Conservation (phyloP, 2,888 invertebrate genomes). For the Melieria omissa region DNA sequence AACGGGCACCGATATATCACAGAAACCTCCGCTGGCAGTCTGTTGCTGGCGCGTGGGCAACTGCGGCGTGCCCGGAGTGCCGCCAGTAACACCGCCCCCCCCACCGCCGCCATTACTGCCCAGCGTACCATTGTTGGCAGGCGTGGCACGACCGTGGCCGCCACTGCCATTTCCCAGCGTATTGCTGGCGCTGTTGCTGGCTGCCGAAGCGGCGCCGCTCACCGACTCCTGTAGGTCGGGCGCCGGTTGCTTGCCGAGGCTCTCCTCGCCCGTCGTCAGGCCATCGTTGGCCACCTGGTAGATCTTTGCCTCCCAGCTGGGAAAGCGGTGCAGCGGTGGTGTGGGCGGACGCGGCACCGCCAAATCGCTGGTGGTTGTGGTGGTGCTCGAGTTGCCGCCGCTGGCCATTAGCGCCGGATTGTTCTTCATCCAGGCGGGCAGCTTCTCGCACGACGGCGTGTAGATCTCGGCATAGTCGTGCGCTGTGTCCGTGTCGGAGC, state of each 20-base stretch:
- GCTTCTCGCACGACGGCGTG: constrained; percentile 85
- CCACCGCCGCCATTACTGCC: constrained; percentile 54
- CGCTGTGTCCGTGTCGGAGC: constrained; percentile 73
- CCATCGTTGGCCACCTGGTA: constrained; percentile 84
- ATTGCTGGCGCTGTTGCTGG: constrained; percentile 46
- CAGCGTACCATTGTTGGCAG: constrained; percentile 39
- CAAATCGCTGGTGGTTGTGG: constrained; percentile 62
- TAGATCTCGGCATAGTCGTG: constrained; percentile 96
- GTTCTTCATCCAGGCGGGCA: constrained; percentile 71
- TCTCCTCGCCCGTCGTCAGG: constrained; percentile 57
- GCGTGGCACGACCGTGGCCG: constrained; percentile 47
- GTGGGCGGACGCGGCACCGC: constrained; percentile 78
- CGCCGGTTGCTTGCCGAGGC: constrained; percentile 39
- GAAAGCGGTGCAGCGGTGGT: constrained; percentile 90
- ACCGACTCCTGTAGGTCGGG: constrained; percentile 48
- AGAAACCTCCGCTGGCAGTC: constrained; percentile 80
- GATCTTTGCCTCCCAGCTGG: constrained; percentile 96
- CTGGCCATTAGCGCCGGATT: constrained; percentile 67
- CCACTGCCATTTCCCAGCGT: constrained; percentile 51
- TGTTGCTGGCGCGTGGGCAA: constrained; percentile 65
- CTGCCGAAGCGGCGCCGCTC: constrained; percentile 45
- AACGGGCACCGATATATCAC: constrained; percentile 92
- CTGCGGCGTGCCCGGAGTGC: constrained; percentile 59
- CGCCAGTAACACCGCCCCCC: constrained; percentile 40
- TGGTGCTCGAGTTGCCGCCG: constrained; percentile 71